Conservation (phyloP, 2,888 invertebrate species). For the Nematopogon swammerdamellus region DNA sequence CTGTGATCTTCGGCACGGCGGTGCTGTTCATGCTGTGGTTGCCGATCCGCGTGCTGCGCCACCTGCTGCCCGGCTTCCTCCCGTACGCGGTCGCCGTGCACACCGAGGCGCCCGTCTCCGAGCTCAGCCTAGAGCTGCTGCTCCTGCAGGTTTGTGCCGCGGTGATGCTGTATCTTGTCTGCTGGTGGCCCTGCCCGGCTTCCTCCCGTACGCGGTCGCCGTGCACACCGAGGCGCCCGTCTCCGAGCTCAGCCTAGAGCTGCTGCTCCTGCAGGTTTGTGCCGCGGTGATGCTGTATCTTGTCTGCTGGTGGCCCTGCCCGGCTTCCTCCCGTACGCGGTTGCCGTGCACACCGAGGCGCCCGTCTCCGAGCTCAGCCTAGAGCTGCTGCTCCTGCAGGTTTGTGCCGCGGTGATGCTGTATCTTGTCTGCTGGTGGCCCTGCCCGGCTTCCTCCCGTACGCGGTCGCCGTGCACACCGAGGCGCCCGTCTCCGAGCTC, state of each 20-base stretch:
- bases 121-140: constrained; percentile 89
- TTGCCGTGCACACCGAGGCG: constrained; percentile 77
- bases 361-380: constrained; percentile 93
- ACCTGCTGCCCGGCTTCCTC: constrained; percentile 80
- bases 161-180: too few relatives aligned
- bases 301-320: constrained; percentile 91
- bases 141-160: constrained; percentile 86
- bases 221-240: constrained; percentile 80
- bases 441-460: constrained; percentile 91
- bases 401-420: constrained; percentile 83
- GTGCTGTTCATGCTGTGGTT: constrained; percentile 96
- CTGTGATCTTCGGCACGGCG: constrained; percentile 93
- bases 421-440: constrained; percentile 91
- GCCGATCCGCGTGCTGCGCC: constrained; percentile 83
- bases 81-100: constrained; percentile 90
- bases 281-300: constrained; percentile 89
- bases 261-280: constrained; percentile 86
- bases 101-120: constrained; percentile 85
- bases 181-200: constrained; percentile 81
- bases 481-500: constrained; percentile 88
- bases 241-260: constrained; percentile 91
- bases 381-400: constrained; percentile 86
- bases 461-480: constrained; percentile 79
- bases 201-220: constrained; percentile 89
- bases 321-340: constrained; percentile 91